Conservation (phyloP, 2,113 vertebrate genomes). For the Protobothrops mucrosquamatus region DNA sequence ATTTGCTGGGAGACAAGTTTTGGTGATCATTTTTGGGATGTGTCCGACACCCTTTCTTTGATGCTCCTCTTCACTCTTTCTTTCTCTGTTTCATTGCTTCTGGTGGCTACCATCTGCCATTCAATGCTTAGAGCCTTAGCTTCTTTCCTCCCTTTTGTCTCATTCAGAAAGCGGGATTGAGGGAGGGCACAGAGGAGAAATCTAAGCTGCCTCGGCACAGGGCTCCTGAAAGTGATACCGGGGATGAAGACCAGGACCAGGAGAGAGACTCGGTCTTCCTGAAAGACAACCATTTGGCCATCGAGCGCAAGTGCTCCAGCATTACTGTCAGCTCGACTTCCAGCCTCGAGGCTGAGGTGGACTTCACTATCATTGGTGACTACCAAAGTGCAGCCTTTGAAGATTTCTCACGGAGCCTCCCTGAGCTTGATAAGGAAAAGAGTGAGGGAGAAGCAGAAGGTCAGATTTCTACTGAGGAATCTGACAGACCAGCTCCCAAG, state of each 20-base stretch:
- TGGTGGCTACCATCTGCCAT: neutral
- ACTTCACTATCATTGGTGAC: constrained; percentile 90
- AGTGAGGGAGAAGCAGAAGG: constrained; percentile 70
- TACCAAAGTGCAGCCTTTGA: constrained; percentile 82
- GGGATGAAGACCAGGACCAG: constrained; percentile 86
- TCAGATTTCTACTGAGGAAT: constrained; percentile 63
- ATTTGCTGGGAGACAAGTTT: constrained; percentile 54
- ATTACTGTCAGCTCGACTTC: constrained; percentile 96
- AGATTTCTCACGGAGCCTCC: constrained; percentile 83
- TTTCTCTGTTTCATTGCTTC: constrained; percentile 1
- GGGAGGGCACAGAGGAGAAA: constrained; percentile 77
- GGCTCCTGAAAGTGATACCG: constrained; percentile 74
- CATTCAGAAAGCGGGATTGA: constrained; percentile 74
- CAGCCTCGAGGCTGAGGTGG: constrained; percentile 92
- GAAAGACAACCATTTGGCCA: constrained; percentile 88
- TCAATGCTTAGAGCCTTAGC: constrained; percentile 29
- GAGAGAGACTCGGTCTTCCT: constrained; percentile 82
- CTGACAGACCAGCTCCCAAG: constrained; percentile 55
- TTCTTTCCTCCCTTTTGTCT: constrained; percentile 65
- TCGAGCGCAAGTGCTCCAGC: constrained; percentile 95
- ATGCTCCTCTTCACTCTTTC: constrained; percentile 24
- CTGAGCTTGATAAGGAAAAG: constrained; percentile 84
- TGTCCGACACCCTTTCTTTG: constrained; percentile 61
- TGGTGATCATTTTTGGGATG: constrained; percentile 62
- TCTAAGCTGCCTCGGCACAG: constrained; percentile 70